Conservation (phyloP, 2,113 vertebrate species). For the Platysternon megacephalum region DNA sequence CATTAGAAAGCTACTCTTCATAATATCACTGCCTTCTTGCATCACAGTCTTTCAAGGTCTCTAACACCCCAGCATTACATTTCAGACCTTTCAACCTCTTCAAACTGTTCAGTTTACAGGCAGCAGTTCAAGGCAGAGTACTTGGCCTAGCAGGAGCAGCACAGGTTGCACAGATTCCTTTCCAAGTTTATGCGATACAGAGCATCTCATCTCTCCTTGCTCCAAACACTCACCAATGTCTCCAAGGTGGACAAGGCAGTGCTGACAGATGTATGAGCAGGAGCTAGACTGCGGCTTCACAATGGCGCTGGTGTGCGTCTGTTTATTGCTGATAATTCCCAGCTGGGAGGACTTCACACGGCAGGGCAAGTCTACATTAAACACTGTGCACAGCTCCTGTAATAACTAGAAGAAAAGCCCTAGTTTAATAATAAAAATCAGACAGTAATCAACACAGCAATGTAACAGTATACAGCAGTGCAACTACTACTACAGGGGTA, state of each 20-base stretch:
- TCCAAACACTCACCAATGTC: constrained; percentile 91
- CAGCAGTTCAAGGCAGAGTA: neutral
- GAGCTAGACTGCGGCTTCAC: constrained; percentile 98
- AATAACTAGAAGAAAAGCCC: constrained; percentile 83
- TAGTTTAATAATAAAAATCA: neutral
- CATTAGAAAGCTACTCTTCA: constrained; percentile 38
- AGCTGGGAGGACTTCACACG: constrained; percentile 97
- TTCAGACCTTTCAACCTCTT: neutral
- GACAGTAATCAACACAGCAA: neutral
- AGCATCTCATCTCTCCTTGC: neutral
- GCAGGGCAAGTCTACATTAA: constrained; percentile 97
- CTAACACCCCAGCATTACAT: constrained; percentile 22
- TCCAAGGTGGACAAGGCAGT: constrained; percentile 99
- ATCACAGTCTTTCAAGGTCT: neutral
- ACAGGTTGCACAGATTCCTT: neutral
- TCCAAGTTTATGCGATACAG: neutral
- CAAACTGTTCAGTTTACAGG: neutral
- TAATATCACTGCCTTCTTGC: neutral
- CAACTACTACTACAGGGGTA: neutral
- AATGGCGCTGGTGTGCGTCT: constrained; percentile 89
- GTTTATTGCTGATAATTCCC: constrained; percentile 98
- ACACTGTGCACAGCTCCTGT: constrained; percentile 98
- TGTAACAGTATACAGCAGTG: neutral
- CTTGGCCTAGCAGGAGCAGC: neutral
- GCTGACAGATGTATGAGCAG: constrained; percentile 99